phyloP scores from a whole-genome alignment of 2,888 invertebrate genomes.

The Aphrophora alni region DNA sequence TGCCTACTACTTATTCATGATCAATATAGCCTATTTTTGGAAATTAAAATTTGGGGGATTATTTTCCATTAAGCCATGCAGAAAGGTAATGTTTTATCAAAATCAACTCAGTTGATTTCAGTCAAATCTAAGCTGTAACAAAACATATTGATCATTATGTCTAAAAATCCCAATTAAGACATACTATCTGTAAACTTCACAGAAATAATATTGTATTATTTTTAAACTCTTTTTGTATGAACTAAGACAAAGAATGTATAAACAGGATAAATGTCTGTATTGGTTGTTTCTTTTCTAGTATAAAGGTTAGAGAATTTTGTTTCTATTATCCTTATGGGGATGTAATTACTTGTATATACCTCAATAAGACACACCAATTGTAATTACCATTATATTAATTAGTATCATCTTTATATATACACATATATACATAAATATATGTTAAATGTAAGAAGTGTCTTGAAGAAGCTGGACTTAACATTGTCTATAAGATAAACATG shows the following conservation, averaged over 20 bases:
- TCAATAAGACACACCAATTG: not conserved
- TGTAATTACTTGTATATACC: not conserved
- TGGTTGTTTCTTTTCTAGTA: not conserved
- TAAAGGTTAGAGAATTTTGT: not conserved
- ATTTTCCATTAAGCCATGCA: too few relatives aligned
- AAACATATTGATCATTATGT: too few relatives aligned
- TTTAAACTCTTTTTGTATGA: too few relatives aligned
- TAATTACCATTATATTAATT: not conserved
- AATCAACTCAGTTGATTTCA: too few relatives aligned
- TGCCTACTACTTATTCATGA: too few relatives aligned
- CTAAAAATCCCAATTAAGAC: too few relatives aligned
- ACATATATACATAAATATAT: not conserved
- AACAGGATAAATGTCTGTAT: not conserved
- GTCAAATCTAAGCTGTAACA: too few relatives aligned
- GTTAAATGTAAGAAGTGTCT: not conserved
- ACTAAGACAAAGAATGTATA: not conserved
- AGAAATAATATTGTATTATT: too few relatives aligned
- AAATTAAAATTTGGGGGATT: too few relatives aligned
- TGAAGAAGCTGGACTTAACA: not conserved
- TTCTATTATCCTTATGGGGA: not conserved
- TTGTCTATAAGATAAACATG: not conserved
- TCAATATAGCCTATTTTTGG: not conserved
- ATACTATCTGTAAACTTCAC: too few relatives aligned
- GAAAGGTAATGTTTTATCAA: too few relatives aligned
- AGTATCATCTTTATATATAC: not conserved